Percentiles rank a stretch among this genome's conserved stretches.
phyloP scores from a whole-genome alignment of 2,113 vertebrate species.

The Paedocypris sp. region DNA sequence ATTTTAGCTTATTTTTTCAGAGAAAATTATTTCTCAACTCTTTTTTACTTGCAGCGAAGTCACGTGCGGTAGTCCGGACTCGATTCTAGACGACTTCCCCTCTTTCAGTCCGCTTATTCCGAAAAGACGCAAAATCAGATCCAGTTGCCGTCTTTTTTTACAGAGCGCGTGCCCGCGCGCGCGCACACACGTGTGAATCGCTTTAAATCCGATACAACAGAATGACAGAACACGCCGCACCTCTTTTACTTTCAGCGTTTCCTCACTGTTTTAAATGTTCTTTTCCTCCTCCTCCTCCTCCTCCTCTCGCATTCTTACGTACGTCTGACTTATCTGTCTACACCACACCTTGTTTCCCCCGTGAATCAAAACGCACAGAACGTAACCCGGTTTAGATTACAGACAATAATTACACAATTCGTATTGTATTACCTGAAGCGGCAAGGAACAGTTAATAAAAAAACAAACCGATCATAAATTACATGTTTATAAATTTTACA shows the following conservation, averaged over 20 bases:
- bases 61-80: not conserved
- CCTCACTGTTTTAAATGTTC: not conserved
- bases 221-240: not conserved
- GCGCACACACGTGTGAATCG: too few species aligned
- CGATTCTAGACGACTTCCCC: not conserved
- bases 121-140: too few species aligned
- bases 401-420: not conserved
- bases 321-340: not conserved
- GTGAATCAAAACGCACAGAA: constrained; percentile 2
- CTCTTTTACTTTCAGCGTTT: too few species aligned
- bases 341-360: not conserved
- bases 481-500: too few species aligned
- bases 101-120: not conserved
- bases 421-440: not conserved
- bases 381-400: too few species aligned
- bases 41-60: too few species aligned
- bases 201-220: not conserved
- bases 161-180: too few species aligned
- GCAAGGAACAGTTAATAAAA: too few species aligned
- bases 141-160: too few species aligned
- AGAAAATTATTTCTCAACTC: too few species aligned
- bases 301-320: not conserved
- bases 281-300: not conserved
- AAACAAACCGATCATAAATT: too few species aligned
- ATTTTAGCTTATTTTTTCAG: not conserved